These are phyloP conservation scores for Aix galericulata DNA, from an alignment of 2,113 vertebrate genomes.

Conservation along the genomic window DNA sequence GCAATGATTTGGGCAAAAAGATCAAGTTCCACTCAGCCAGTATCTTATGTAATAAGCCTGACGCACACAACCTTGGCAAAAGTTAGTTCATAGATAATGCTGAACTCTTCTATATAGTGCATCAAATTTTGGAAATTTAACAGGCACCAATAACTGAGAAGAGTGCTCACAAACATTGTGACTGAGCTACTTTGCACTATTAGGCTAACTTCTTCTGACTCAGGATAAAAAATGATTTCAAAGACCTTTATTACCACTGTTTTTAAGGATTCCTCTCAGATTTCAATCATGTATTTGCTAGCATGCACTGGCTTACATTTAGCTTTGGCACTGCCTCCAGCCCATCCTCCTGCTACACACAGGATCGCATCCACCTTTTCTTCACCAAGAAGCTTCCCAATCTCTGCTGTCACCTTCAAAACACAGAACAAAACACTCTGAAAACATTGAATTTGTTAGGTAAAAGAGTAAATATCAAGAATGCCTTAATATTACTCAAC, in stretches of 20 bases:
- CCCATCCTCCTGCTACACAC: slow-evolving; percentile 97
- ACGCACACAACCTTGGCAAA: not conserved
- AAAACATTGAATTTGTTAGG: not conserved
- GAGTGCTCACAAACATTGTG: not conserved
- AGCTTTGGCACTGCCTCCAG: slow-evolving; percentile 91
- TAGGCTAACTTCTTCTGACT: not conserved
- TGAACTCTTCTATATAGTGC: not conserved
- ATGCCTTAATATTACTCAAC: not conserved
- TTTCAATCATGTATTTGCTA: not conserved
- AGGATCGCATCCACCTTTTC: slow-evolving; percentile 93
- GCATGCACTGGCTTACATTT: slow-evolving; percentile 80
- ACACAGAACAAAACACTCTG: not conserved
- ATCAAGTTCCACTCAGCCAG: not conserved
- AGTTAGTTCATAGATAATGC: not conserved
- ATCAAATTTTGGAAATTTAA: not conserved
- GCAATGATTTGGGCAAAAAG: not conserved
- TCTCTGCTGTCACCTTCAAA: slow-evolving; percentile 87
- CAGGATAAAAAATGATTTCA: not conserved
- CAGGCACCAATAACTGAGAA: not conserved
- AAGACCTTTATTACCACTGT: not conserved
- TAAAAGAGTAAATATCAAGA: not conserved
- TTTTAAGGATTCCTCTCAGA: not conserved
- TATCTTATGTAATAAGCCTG: accelerated
- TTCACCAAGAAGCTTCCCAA: slow-evolving; percentile 86
- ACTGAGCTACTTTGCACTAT: not conserved